Percentiles rank a stretch among this genome's conserved stretches.
Conservation (phyloP, 2,113 vertebrate species). For the Pseudolaguvia tuberculata region DNA sequence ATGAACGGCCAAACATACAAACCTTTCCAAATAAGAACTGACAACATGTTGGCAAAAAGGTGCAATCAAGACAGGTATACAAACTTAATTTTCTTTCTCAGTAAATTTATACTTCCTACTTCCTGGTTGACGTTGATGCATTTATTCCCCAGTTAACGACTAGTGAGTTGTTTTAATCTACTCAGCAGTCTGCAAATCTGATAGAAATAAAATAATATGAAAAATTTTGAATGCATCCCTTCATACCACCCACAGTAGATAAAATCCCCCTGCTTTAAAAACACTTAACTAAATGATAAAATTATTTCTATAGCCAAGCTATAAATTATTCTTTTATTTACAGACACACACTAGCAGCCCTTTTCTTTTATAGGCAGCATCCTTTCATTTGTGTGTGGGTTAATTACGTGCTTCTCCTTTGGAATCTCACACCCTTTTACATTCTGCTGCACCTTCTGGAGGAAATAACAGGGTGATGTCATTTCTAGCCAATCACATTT, state of each 20-base stretch:
- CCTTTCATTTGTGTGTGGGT: slow-evolving; percentile 34
- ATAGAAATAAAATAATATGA: too few relatives aligned
- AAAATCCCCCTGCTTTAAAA: slow-evolving; percentile 10
- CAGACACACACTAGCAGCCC: slow-evolving; percentile 31
- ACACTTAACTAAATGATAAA: slow-evolving; percentile 23
- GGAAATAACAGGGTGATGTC: slow-evolving; percentile 65
- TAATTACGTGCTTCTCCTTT: slow-evolving; percentile 54
- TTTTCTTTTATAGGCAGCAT: slow-evolving; percentile 50
- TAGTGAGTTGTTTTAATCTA: too few relatives aligned
- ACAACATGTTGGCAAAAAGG: neutral
- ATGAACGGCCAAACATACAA: neutral
- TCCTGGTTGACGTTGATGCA: slow-evolving; percentile 30
- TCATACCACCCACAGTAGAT: neutral
- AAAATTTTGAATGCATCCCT: too few relatives aligned
- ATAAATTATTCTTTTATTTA: slow-evolving; percentile 49
- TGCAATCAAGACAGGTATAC: neutral
- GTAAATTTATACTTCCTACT: neutral
- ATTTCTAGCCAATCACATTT: slow-evolving; percentile 72
- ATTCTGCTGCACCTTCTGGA: slow-evolving; percentile 61
- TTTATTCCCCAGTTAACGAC: slow-evolving; percentile 47
- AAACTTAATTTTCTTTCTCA: neutral
- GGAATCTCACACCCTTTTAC: slow-evolving; percentile 59
- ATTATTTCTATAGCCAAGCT: slow-evolving; percentile 22
- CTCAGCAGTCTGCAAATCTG: too few relatives aligned
- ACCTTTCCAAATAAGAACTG: neutral